Conservation (phyloP, 2,797 vertebrate genomes). For the Choloepus didactylus region DNA sequence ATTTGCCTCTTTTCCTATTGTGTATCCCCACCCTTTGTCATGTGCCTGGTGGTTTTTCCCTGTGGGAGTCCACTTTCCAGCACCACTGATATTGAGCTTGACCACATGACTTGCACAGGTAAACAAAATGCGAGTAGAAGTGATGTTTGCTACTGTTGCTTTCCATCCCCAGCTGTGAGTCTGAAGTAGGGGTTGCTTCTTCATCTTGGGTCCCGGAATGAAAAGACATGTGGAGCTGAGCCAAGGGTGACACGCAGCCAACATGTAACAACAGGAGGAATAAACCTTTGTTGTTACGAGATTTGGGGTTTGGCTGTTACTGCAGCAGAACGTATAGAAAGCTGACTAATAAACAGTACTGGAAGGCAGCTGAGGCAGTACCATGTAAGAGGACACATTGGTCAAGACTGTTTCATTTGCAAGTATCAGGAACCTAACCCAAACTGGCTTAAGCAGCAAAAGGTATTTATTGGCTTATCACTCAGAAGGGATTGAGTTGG, state of each 20-base stretch:
- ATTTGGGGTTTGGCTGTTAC: background rate
- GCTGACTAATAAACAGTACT: background rate
- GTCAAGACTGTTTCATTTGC: background rate
- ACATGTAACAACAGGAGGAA: no score
- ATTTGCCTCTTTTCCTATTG: background rate
- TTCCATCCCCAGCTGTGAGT: background rate
- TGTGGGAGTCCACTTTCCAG: background rate
- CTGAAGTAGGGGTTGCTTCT: background rate
- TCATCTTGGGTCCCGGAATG: background rate
- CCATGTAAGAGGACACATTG: background rate
- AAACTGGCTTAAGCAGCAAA: background rate
- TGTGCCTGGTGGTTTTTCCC: background rate
- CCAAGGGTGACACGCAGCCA: background rate
- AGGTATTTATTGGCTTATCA: background rate
- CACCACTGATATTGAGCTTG: background rate
- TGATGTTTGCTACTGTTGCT: background rate
- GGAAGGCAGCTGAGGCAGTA: background rate
- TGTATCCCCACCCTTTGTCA: background rate
- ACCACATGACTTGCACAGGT: background rate
- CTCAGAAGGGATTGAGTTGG: background rate
- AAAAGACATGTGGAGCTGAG: background rate
- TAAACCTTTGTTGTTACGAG: background rate
- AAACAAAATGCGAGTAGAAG: background rate
- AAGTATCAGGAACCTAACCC: conserved; percentile 8
- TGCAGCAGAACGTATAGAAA: conserved; percentile 34